Percentiles rank a stretch among this genome's conserved stretches.
These are phyloP conservation scores for Leptopilina myrica DNA, from an alignment of 2,888 invertebrate species.

Conservation along the genomic window DNA sequence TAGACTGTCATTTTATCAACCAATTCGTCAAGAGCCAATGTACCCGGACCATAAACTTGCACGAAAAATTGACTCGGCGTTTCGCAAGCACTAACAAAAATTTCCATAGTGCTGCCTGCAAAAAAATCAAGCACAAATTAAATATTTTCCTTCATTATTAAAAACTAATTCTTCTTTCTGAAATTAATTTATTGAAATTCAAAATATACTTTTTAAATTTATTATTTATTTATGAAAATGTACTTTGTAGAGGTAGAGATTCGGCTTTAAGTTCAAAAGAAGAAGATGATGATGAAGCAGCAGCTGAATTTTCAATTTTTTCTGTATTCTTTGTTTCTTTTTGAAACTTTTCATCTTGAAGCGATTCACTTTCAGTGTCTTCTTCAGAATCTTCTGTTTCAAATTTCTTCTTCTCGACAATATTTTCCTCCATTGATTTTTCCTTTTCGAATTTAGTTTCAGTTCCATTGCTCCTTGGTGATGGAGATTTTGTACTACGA, in stretches of 20 bases:
- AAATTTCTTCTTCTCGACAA: too few species aligned
- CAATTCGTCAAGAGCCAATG: constrained; percentile 87
- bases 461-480: constrained; percentile 51
- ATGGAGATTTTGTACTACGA: constrained; percentile 61
- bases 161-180: too few species aligned
- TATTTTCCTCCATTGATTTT: neutral
- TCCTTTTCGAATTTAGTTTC: neutral
- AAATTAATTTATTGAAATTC: constrained; percentile 43
- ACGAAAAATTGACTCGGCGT: constrained; percentile 91
- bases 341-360: too few species aligned
- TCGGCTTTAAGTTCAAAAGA: neutral
- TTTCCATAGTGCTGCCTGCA: constrained; percentile 84
- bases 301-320: neutral
- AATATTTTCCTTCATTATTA: too few species aligned
- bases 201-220: too few species aligned
- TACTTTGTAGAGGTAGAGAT: constrained; percentile 22
- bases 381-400: neutral
- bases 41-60: constrained; percentile 87
- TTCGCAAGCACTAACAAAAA: constrained; percentile 91
- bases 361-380: neutral
- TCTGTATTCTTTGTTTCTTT: too few species aligned
- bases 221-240: too few species aligned
- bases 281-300: neutral
- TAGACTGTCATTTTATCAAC: constrained; percentile 90
- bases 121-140: too few species aligned